phyloP scores from a whole-genome alignment of 2,113 vertebrate species.

The Sminthopsis crassicaudata region DNA sequence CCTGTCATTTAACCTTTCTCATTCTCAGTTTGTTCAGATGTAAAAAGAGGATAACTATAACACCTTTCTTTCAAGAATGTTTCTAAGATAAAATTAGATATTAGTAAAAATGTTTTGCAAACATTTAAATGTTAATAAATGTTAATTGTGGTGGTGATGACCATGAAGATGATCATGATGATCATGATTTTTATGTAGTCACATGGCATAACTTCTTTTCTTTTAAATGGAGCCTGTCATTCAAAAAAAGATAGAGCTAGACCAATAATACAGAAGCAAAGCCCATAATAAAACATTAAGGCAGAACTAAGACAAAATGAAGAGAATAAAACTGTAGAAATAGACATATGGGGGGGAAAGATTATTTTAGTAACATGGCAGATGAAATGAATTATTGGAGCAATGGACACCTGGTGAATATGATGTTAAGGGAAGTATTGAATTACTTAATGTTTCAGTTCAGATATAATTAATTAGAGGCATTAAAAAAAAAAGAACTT shows the following conservation, averaged over 20 bases:
- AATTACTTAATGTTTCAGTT: not conserved
- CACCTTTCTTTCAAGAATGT: not conserved
- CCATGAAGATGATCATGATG: not conserved
- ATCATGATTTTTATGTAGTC: not conserved
- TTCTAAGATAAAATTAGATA: not conserved
- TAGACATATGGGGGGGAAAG: not conserved
- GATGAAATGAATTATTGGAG: not conserved
- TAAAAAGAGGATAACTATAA: not conserved
- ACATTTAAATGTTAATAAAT: not conserved
- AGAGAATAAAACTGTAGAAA: not conserved
- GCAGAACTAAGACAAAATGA: not conserved
- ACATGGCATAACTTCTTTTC: not conserved
- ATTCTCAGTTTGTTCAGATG: not conserved
- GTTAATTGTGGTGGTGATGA: not conserved
- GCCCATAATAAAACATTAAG: not conserved
- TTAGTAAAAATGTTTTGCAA: not conserved
- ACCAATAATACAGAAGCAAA: not conserved
- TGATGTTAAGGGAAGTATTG: not conserved
- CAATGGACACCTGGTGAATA: not conserved
- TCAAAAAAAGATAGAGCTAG: not conserved
- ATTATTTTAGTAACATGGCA: not conserved
- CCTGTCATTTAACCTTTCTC: not conserved
- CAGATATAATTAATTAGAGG: not conserved
- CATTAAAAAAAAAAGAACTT: not conserved
- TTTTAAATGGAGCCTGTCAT: not conserved